A percentile compares a stretch with the other conserved stretches of the same genome.
Conservation (phyloP, 2,797 vertebrate species). For the Sebastes hubbsi region DNA sequence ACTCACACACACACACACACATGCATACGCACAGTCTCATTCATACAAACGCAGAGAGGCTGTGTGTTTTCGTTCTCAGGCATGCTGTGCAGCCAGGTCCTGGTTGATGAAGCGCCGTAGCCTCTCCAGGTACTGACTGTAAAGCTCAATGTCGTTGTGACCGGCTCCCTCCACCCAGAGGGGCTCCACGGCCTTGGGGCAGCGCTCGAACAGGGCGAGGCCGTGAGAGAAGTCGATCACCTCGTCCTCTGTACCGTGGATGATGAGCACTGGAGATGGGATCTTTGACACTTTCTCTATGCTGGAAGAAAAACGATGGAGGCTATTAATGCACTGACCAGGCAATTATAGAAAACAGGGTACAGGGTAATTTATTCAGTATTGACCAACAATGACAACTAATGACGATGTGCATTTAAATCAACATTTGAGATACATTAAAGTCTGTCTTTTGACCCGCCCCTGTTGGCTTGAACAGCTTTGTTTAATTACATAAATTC, state of each 20-base stretch:
- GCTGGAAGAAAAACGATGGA: constrained; percentile 73
- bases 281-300: constrained; percentile 99
- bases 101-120: constrained; percentile 97
- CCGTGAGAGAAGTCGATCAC: constrained; percentile 99
- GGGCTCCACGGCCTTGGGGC: constrained; percentile 96
- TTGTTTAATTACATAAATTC: background rate
- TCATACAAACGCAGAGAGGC: constrained; percentile 56
- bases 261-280: constrained; percentile 96
- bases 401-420: background rate
- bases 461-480: background rate
- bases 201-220: constrained; percentile 95
- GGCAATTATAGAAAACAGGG: background rate
- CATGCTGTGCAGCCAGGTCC: constrained; percentile 90
- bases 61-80: constrained; percentile 77
- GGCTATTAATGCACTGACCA: background rate
- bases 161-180: constrained; percentile 98
- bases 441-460: background rate
- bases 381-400: background rate
- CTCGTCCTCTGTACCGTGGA: constrained; percentile 97
- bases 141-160: constrained; percentile 99
- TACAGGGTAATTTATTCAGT: background rate
- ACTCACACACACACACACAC: background rate
- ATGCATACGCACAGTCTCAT: constrained; percentile 22
- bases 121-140: constrained; percentile 98
- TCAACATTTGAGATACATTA: background rate